phyloP scores from a whole-genome alignment of 2,113 vertebrate genomes.

The Octodon degus region DNA sequence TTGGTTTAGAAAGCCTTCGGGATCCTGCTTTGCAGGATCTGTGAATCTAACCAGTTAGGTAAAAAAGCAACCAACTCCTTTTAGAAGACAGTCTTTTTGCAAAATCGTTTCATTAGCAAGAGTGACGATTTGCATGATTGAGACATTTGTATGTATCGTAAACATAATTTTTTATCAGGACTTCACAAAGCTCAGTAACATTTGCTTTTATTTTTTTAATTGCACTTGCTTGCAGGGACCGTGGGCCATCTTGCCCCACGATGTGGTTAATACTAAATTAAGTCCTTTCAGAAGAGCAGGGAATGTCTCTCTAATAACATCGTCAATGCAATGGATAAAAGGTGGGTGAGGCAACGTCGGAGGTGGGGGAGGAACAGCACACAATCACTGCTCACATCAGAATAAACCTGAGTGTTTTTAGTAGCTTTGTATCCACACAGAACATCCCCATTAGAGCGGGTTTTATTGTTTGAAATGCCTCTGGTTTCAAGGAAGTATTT shows the following conservation, averaged over 20 bases:
- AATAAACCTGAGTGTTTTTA: constrained; percentile 83
- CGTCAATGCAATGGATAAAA: constrained; percentile 69
- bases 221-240: constrained; percentile 76
- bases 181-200: constrained; percentile 80
- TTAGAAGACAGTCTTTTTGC: constrained; percentile 85
- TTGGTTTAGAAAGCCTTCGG: constrained; percentile 83
- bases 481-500: constrained; percentile 90
- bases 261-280: constrained; percentile 61
- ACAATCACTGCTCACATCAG: constrained; percentile 75
- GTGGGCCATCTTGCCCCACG: constrained; percentile 66
- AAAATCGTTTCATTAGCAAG: constrained; percentile 88
- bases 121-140: constrained; percentile 86
- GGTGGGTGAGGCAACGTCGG: constrained; percentile 58
- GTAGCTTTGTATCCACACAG: constrained; percentile 78
- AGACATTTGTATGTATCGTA: constrained; percentile 83
- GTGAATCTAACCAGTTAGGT: constrained; percentile 83
- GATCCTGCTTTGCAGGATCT: constrained; percentile 74
- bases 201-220: constrained; percentile 80
- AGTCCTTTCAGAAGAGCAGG: constrained; percentile 73
- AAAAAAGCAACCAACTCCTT: constrained; percentile 82
- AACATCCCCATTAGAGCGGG: constrained; percentile 80
- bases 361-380: background rate
- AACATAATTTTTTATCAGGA: constrained; percentile 80
- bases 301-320: constrained; percentile 62
- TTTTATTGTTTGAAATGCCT: constrained; percentile 90